Percentiles rank a stretch among this genome's conserved stretches.
phyloP scores from a whole-genome alignment of 1,140 invertebrate genomes.

The Bombus haemorrhoidalis region DNA sequence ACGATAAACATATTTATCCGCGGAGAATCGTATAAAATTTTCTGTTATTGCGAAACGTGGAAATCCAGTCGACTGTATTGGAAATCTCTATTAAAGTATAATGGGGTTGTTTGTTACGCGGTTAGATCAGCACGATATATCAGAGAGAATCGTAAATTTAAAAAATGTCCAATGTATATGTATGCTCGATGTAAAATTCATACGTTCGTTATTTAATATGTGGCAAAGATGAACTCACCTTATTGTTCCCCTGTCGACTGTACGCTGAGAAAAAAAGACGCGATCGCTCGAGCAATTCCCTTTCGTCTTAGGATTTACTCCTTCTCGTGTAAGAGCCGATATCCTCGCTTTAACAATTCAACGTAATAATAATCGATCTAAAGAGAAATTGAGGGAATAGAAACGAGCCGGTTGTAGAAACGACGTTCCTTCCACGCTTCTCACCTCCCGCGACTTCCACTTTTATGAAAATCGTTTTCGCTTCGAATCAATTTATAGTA shows the following conservation, averaged over 20 bases:
- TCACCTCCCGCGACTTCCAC: not conserved
- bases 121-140: not conserved
- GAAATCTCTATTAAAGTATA: not conserved
- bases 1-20: not conserved
- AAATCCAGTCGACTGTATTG: not conserved
- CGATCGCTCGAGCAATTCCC: not conserved
- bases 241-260: not conserved
- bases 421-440: not conserved
- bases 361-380: not conserved
- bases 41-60: not conserved
- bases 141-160: not conserved
- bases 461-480: not conserved
- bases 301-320: not conserved
- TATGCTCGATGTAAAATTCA: slow-evolving; percentile 8
- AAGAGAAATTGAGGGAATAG: not conserved
- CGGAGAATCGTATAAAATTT: not conserved
- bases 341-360: not conserved
- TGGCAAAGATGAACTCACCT: not conserved
- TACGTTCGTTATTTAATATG: not conserved
- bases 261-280: not conserved
- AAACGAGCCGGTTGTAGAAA: not conserved
- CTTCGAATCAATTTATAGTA: too few species aligned
- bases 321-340: not conserved
- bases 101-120: not conserved
- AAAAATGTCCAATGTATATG: not conserved